These are phyloP conservation scores for Chrysogorgia sp. DNA, from an alignment of 92 coral and sea anemone species.

Conservation along the genomic window DNA sequence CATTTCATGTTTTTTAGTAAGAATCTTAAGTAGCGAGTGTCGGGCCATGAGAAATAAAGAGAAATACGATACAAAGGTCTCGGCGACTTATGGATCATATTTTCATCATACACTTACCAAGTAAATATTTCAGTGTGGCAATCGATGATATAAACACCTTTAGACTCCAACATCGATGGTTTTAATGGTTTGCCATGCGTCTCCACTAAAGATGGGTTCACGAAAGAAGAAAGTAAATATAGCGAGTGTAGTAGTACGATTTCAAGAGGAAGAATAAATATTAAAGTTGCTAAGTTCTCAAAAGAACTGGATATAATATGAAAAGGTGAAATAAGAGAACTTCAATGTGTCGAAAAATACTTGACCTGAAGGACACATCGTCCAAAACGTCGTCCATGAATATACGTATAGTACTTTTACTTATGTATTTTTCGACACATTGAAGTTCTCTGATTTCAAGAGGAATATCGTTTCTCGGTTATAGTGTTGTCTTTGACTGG, in stretches of 20 bases:
- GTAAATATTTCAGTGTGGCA: conserved; percentile 90
- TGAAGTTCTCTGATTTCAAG: too few species aligned
- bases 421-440: too few species aligned
- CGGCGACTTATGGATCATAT: not conserved
- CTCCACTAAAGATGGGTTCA: conserved; percentile 65
- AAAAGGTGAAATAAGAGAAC: too few species aligned
- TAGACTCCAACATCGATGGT: conserved; percentile 74
- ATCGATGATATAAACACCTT: conserved; percentile 91
- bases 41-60: not conserved
- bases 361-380: too few species aligned
- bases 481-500: too few species aligned
- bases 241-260: not conserved
- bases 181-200: conserved; percentile 72
- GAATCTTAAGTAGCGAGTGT: too few species aligned
- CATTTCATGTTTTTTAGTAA: too few species aligned
- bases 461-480: too few species aligned
- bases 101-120: conserved; percentile 63
- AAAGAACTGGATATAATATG: too few species aligned
- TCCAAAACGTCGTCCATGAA: too few species aligned
- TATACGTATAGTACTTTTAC: too few species aligned
- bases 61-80: not conserved
- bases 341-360: too few species aligned
- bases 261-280: not conserved
- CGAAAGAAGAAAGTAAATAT: not conserved
- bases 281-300: not conserved